Evolutionary conservation across 2,797 vertebrate species (phyloP), one percentile per base, ranked within the genome.

Genomic region (Microctenopoma steveboyesi): DNA sequence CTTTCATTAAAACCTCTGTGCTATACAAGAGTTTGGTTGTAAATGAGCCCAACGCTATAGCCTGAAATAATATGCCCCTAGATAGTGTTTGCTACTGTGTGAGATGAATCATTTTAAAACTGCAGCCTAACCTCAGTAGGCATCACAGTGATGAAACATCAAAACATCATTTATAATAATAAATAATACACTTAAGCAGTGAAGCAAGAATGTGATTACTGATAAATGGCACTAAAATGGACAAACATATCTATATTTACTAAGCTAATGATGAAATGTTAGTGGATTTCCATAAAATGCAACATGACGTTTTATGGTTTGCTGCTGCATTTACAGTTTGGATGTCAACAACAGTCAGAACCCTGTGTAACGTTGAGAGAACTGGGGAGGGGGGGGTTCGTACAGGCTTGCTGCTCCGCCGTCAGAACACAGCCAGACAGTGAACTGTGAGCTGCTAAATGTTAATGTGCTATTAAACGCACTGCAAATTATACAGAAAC

Each of bases 391-490:
- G 22, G 50, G 56, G 61, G 59, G 59, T 45, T 35, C 18, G 43
- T 63, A 28, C 39, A 16, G 65, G 47, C 43, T 33, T 45, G 61
- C 18, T 62, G 61, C 45, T 39, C 48, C 10, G 42, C 48, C 46
- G 58, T 76, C 78, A 77, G 62, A 11, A 40, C 4, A 14, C 35
- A 60, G 75, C 42, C 73, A 67, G 74, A 81, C 74, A 65, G 42
- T 64, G 70, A 69, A 75, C 73, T 59, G 78, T 76, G 72, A 45
- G 79, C 82, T 62, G 75, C 78, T 84, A 82, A 84, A 88, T 76
- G 84, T 81, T 85, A 89, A 87, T 90, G 81, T 72, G 64, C 60
- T 84, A 81, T 86, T 82, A 86, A 86, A 89, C 42, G 51, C 42
- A 37, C 67, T 78, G 75, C 66, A 86, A 83, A 86, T 82, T 87